Evolutionary conservation across 2,113 vertebrate species (phyloP).

Genomic region (Lucifuga dentata): DNA sequence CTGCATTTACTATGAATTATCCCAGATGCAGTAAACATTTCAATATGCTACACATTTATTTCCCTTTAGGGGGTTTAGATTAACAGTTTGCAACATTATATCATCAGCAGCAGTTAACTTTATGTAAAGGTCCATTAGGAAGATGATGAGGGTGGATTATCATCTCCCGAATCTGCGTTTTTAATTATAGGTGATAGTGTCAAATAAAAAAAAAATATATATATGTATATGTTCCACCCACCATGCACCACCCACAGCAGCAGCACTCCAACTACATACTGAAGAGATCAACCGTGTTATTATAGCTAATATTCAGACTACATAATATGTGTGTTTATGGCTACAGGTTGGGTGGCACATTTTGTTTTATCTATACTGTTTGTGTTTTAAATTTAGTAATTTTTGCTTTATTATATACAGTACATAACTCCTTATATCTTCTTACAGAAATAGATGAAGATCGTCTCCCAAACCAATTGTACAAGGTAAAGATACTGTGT

Average conservation of each 20-base stretch:
- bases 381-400: not conserved
- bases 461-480: constrained; percentile 88
- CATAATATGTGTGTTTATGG: not conserved
- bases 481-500: constrained; percentile 84
- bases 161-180: not conserved
- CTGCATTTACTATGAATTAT: constrained; percentile 7
- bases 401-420: not conserved
- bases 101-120: constrained; percentile 25
- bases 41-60: not conserved
- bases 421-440: constrained; percentile 15
- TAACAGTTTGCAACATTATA: constrained; percentile 13
- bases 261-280: not conserved
- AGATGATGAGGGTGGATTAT: constrained; percentile 2
- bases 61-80: not conserved
- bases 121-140: not conserved
- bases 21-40: not conserved
- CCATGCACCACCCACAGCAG: constrained; percentile 2
- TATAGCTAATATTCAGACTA: not conserved
- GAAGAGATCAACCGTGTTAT: constrained; percentile 9
- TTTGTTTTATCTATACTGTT: not conserved
- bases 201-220: not conserved
- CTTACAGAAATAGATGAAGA: constrained; percentile 91
- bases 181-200: not conserved
- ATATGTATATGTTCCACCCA: too few species aligned
- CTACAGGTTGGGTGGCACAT: too few species aligned